Evolutionary conservation across 2,113 vertebrate species (phyloP).

Genomic region (Sakesphorus luctuosus): DNA sequence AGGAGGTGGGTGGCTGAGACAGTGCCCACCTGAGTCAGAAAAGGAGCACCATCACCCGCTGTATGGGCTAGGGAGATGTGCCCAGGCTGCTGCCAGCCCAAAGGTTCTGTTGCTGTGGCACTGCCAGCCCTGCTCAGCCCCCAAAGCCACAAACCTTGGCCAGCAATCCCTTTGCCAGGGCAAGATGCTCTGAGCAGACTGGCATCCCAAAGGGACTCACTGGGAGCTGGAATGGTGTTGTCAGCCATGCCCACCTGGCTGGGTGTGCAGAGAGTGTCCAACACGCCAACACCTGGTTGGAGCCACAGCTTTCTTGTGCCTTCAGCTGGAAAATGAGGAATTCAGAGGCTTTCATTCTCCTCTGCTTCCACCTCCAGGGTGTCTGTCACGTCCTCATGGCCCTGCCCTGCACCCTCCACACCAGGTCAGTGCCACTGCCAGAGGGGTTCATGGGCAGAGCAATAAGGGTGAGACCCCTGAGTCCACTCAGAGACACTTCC

Average conservation of each 20-base stretch:
- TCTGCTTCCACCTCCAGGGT: not conserved
- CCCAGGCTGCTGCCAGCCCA: not conserved
- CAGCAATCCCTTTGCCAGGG: not conserved
- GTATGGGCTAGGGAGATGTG: not conserved
- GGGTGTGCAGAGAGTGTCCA: not conserved
- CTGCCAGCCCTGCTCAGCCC: not conserved
- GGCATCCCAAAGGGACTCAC: not conserved
- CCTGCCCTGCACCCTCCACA: not conserved
- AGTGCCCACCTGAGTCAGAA: not conserved
- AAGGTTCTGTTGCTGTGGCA: not conserved
- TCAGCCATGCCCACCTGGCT: not conserved
- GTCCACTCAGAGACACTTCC: not conserved
- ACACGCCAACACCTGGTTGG: accelerated
- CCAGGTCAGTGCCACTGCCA: not conserved
- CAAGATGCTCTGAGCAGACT: not conserved
- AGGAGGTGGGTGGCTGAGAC: not conserved
- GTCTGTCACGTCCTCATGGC: too few relatives aligned
- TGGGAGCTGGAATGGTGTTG: not conserved
- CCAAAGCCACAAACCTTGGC: not conserved
- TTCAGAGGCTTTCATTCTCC: not conserved
- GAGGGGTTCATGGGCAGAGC: not conserved
- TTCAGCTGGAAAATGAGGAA: not conserved
- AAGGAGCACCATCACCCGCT: not conserved
- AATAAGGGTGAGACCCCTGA: not conserved
- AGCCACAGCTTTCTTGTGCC: not conserved